Base-by-base conservation (phyloP, 1,140 invertebrate genomes). In the Megalonaias nervosa region DNA sequence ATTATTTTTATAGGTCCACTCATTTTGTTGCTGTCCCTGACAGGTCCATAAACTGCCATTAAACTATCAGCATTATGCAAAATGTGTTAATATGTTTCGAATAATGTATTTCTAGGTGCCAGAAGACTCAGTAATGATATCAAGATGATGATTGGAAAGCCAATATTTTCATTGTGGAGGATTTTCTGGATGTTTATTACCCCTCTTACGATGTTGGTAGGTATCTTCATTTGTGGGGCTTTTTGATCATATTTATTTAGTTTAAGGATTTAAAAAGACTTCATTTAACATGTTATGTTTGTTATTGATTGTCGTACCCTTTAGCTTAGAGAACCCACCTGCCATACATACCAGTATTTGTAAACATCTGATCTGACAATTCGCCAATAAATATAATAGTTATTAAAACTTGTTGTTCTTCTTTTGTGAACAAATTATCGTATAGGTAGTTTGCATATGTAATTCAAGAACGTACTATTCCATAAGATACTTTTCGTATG, bases 101-200 rank as follows among this genome's bases (percentile, higher is more conserved):
- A 48, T 48, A 6, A 48, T 48, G 38, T 48, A 48, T 48, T 81
- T 69, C 1, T 62, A 89, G 87, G 86, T 64, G 80, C 75, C n/a
- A 84, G 87, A 57, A 57, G 84, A 19, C 84, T 87, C 58, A 84
- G 79, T 75, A 82, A 82, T 61, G 88, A 89, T 66, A 88, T 90
- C 26, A 84, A 84, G 56, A 67, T 89, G 62, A 90, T 90, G 89
- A 88, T 89, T 84, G 89, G 89, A 9, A 85, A 81, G 70, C 67
- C 81, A 65, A 86, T 87, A 26, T 74, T 77, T 69, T 15, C 65
- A 4, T 74, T 85, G 13, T 86, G 81, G 86, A 82, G 77, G 21
- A 77, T 80, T 64, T 82, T 82, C 67, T 89, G 88, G 88, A 82
- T 77, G 72, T 88, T 74, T 77, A 72, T 89, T 31, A 89, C 86